Evolutionary conservation across 2,888 invertebrate genomes (phyloP), one percentile per base, ranked within the genome.

Genomic region (Polymixis flavicincta): DNA sequence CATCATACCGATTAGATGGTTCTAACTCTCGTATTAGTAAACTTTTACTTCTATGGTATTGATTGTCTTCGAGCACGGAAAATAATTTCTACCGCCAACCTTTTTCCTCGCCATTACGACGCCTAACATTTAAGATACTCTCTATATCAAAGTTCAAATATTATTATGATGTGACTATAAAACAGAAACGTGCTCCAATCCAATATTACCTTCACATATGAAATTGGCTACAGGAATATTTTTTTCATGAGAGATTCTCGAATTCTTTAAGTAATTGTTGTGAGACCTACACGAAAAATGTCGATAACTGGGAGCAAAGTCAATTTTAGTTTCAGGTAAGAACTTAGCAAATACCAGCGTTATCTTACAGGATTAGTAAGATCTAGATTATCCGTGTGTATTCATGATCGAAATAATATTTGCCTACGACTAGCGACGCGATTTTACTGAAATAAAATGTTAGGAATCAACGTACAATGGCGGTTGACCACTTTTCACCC

Each of bases 101-200:
- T 37, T 32, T 65, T 55, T 79, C 50, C 61, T 32, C 25, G 37
- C 61, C 14, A 14, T 28, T 52, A 45, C 50, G 66, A 57, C 54
- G 42, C 13, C 48, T 57, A 65, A 25, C 22, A 75, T 81, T 37
- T n/a, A 37, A 32, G 68, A 68, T 54, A 14, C n/a, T 50, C 37
- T 66, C 55, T 48, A 61, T 55, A 71, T 54, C 66, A 73, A 80
- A 63, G 63, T 63, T 63, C n/a, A 17, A 66, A 66, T 48, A 64
- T 75, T 57, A 57, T 50, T 42, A 63, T 42, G 74, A 78, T 45
- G n/a, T 66, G 52, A 69, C 76, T 65, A 81, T 79, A 81, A 81
- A 81, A 81, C 60, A 76, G 82, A 61, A 57, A 76, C 82, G 82
- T 79, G 78, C 28, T 60, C 59, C 42, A 54, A 60, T 67, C 68